Percentiles rank a stretch among this genome's conserved stretches.
Conservation (phyloP, 2,888 invertebrate genomes). For the Protonemura montana region DNA sequence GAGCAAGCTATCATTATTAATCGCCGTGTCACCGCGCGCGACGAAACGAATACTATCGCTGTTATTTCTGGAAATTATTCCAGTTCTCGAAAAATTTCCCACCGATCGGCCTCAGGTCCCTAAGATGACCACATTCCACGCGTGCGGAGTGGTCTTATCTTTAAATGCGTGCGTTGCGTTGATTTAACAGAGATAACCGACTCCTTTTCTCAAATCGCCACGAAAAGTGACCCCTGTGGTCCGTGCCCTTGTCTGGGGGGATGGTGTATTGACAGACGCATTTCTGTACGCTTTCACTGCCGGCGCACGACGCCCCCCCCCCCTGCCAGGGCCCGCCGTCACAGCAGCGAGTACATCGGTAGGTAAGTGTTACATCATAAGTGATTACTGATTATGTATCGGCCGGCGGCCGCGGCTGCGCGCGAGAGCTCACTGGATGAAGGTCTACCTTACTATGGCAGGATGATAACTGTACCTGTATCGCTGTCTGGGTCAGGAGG, state of each 20-base stretch:
- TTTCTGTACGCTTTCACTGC: background rate
- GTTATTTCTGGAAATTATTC: background rate
- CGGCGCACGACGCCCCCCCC: background rate
- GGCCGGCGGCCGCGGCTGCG: background rate
- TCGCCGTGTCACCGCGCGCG: no score
- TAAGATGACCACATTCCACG: background rate
- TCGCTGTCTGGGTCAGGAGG: conserved; percentile 66
- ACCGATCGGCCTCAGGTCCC: background rate
- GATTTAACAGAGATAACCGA: no score
- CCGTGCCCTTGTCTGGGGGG: background rate
- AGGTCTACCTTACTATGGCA: conserved; percentile 17
- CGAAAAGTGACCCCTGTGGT: background rate
- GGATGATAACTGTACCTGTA: conserved; percentile 60
- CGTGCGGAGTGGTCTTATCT: no score
- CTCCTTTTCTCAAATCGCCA: background rate
- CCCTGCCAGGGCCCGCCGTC: no score
- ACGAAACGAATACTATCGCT: background rate
- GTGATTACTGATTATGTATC: background rate
- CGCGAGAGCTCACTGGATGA: conserved; percentile 8
- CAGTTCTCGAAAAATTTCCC: background rate
- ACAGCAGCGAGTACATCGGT: no score
- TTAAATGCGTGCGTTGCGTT: conserved; percentile 13
- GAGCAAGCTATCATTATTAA: no score
- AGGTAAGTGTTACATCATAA: conserved; percentile 2
- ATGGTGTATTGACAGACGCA: background rate